Percentiles rank a stretch among this genome's conserved stretches.
Evolutionary conservation across 2,888 invertebrate genomes (phyloP).

Genomic region (Drosophila anomalata): DNA sequence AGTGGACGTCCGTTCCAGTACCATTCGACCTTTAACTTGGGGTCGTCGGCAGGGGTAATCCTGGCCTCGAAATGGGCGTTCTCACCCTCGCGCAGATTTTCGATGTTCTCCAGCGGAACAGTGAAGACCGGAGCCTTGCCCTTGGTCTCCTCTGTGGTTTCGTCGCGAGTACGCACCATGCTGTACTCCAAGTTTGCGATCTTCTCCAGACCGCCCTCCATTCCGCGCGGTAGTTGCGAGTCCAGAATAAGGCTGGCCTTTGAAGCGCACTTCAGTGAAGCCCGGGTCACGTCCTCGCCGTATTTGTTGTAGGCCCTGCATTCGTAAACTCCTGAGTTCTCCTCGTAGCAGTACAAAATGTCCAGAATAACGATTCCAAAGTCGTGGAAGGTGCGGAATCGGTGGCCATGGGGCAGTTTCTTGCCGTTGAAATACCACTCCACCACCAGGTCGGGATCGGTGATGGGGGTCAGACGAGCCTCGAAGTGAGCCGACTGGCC

Average conservation of each 20-base stretch:
- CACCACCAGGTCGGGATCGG: slow-evolving; percentile 96
- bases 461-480: slow-evolving; percentile 95
- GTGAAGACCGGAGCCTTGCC: slow-evolving; percentile 96
- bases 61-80: slow-evolving; percentile 96
- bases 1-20: slow-evolving; percentile 96
- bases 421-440: slow-evolving; percentile 98
- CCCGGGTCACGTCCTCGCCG: slow-evolving; percentile 94
- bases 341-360: slow-evolving; percentile 97
- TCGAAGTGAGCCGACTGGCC: slow-evolving; percentile 98
- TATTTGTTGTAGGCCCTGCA: slow-evolving; percentile 96
- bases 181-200: slow-evolving; percentile 96
- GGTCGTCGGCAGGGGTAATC: slow-evolving; percentile 94
- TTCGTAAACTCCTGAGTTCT: slow-evolving; percentile 97
- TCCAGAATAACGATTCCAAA: slow-evolving; percentile 98
- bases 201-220: slow-evolving; percentile 97
- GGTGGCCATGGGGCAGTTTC: slow-evolving; percentile 96
- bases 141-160: slow-evolving; percentile 89
- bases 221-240: slow-evolving; percentile 96
- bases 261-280: slow-evolving; percentile 93
- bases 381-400: slow-evolving; percentile 98
- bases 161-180: slow-evolving; percentile 90
- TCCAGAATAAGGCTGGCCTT: slow-evolving; percentile 95
- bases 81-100: slow-evolving; percentile 94
- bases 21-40: slow-evolving; percentile 96
- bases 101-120: slow-evolving; percentile 93